phyloP scores from a whole-genome alignment of 1,140 invertebrate species.

The Ectropis grisescens region DNA sequence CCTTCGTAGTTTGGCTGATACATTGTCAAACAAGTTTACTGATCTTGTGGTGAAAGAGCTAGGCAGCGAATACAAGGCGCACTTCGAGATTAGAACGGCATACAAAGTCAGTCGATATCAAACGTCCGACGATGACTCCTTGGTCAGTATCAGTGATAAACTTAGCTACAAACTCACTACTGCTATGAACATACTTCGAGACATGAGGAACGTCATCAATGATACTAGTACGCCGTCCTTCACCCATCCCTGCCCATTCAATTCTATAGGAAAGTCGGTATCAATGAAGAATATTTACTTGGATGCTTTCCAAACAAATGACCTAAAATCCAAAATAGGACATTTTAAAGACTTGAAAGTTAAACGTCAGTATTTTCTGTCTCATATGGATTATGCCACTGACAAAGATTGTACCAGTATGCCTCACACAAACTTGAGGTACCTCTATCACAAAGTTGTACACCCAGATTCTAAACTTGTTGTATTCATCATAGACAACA shows the following conservation, averaged over 20 bases:
- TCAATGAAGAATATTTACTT: slow-evolving; percentile 49
- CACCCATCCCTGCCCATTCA: slow-evolving; percentile 63
- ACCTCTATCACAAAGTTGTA: slow-evolving; percentile 57
- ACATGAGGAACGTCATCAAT: slow-evolving; percentile 47
- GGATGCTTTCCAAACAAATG: slow-evolving; percentile 26
- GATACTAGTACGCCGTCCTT: slow-evolving; percentile 49
- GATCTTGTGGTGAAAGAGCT: slow-evolving; percentile 50
- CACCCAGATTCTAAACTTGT: slow-evolving; percentile 56
- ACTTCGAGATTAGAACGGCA: slow-evolving; percentile 40
- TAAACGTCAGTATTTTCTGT: slow-evolving; percentile 59
- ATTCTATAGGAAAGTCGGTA: slow-evolving; percentile 57
- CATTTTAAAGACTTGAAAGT: slow-evolving; percentile 61
- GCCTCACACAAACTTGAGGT: slow-evolving; percentile 52
- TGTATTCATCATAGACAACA: slow-evolving; percentile 56
- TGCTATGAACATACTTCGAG: slow-evolving; percentile 43
- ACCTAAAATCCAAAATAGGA: slow-evolving; percentile 41
- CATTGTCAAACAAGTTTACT: slow-evolving; percentile 41
- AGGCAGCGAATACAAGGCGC: slow-evolving; percentile 46
- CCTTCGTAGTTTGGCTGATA: slow-evolving; percentile 40
- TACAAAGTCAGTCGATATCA: slow-evolving; percentile 45
- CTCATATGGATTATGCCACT: slow-evolving; percentile 59
- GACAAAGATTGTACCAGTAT: slow-evolving; percentile 54
- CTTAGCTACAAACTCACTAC: slow-evolving; percentile 47
- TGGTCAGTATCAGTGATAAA: slow-evolving; percentile 44
- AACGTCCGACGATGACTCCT: slow-evolving; percentile 30